A percentile compares a stretch with the other conserved stretches of the same genome.
phyloP scores from a whole-genome alignment of 2,797 vertebrate genomes.

The Aselliscus stoliczkanus region DNA sequence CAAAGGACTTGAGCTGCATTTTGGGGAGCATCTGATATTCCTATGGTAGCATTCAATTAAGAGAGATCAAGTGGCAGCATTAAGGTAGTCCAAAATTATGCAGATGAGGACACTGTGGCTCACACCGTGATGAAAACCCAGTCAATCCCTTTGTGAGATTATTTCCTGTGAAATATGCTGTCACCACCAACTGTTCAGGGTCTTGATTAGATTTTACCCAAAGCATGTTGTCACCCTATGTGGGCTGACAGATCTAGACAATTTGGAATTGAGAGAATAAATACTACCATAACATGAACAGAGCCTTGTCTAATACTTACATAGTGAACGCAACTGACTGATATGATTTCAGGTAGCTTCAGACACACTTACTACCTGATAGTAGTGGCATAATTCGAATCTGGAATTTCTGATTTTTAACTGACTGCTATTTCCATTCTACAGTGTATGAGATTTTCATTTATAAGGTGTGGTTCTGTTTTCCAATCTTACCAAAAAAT shows the following conservation, averaged over 20 bases:
- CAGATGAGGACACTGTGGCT: neutral
- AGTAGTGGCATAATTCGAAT: neutral
- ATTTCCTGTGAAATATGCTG: neutral
- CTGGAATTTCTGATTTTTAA: conserved; percentile 18
- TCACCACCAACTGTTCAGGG: neutral
- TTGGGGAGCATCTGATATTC: neutral
- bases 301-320: neutral
- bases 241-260: neutral
- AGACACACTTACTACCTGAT: neutral
- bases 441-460: neutral
- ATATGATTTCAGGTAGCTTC: neutral
- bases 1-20: neutral
- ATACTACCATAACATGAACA: neutral
- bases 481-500: neutral
- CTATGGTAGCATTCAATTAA: neutral
- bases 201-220: neutral
- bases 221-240: no score
- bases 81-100: conserved; percentile 16
- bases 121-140: neutral
- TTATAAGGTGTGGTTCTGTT: neutral
- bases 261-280: neutral
- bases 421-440: neutral
- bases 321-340: neutral
- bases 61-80: neutral
- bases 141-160: neutral